These are phyloP conservation scores for Drosophila meridiana DNA, from an alignment of 2,888 invertebrate species.

Conservation along the genomic window DNA sequence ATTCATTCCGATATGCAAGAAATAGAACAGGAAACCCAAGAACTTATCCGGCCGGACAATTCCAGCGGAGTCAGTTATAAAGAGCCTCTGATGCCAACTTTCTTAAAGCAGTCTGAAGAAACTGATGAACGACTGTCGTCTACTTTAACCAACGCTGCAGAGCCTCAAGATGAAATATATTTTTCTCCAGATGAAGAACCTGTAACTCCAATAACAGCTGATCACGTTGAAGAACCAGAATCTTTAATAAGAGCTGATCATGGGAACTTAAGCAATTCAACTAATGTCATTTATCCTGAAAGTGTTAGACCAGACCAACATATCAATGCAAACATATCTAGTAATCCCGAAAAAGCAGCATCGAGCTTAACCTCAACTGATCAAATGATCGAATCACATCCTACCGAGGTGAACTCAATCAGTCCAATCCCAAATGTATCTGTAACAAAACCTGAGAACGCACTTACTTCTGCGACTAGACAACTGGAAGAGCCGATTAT, in stretches of 20 bases:
- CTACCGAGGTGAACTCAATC: not conserved
- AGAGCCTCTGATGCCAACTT: not conserved
- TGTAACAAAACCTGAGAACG: not conserved
- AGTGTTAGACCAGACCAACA: not conserved
- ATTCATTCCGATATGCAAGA: not conserved
- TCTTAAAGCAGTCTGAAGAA: not conserved
- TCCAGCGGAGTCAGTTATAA: not conserved
- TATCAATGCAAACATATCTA: no score
- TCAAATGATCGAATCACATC: not conserved
- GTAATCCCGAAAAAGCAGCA: not conserved
- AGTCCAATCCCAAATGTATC: not conserved
- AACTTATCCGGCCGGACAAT: not conserved
- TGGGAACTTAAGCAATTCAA: not conserved
- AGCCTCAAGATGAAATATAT: not conserved
- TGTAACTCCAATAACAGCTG: not conserved
- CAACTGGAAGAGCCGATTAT: conserved; percentile 4
- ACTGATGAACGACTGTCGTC: not conserved
- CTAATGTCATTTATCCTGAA: not conserved
- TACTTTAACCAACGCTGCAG: not conserved
- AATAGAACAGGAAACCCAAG: not conserved
- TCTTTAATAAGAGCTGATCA: not conserved
- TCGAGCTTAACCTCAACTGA: not conserved
- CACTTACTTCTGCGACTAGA: not conserved
- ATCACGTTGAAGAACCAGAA: not conserved
- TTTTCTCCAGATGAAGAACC: not conserved